Evolutionary conservation across 2,113 vertebrate species (phyloP), one percentile per base, ranked within the genome.

Genomic region (Gadus chalcogrammus): DNA sequence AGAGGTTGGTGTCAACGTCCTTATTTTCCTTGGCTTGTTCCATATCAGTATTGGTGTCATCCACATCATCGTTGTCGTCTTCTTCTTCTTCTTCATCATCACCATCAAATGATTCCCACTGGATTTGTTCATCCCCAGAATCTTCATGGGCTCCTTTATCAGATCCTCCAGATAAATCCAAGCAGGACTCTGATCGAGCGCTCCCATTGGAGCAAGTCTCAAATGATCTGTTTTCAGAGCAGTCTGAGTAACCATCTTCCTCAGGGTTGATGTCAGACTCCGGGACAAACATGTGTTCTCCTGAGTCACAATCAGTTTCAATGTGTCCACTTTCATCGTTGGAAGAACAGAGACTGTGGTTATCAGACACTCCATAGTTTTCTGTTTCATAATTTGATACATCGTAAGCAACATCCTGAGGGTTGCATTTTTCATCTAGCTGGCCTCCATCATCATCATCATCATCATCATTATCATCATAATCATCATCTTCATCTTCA

Each of bases 51-150:
- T 48, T 48, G 8, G 2, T 13, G 12, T 48, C 42, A 48, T 67
- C 8, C 76, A 48, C 42, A 48, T 48, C 42, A 48, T 67, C 8
- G 74, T 22, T 1, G 20, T 20, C 20, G 20, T 20, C 20, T 1
- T 68, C 58, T 2, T 1, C 0, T 72, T 59, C 6, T 68, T 61
- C 0, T 58, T 85, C 78, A 18, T 83, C 83, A 1, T 85, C 79
- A 0, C 88, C 82, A 48, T 90, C 88, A 8, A 85, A 88, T 5
- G 88, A 90, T 24, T 89, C 87, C 88, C 88, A 90, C 68, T 81
- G 74, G 0, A 72, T 74, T 60, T 82, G 87, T 5, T 89, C 89
- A 15, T 88, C 89, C 0, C 87, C 78, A 1, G 73, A 89, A 72
- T 88, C 86, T 61, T 89, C 91, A 70, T 69, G 75, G 61, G 68